Conservation (phyloP, 2,888 invertebrate genomes). For the Ceratothoa steindachneri region DNA sequence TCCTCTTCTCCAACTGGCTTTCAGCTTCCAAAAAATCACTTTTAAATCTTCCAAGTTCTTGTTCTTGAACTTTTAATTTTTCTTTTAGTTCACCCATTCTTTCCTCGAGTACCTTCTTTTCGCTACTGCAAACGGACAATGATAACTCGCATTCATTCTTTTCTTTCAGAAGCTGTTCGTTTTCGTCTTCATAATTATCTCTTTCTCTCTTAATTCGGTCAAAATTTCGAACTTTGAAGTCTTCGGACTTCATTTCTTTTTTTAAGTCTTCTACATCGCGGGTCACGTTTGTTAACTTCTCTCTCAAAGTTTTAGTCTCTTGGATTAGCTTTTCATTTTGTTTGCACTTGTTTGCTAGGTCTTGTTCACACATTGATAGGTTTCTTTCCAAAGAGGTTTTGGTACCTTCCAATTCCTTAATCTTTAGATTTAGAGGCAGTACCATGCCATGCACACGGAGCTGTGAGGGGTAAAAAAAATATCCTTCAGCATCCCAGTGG, state of each 20-base stretch:
- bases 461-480: conserved; percentile 17
- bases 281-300: conserved; percentile 15
- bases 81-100: conserved; percentile 20
- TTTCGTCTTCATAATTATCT: conserved; percentile 30
- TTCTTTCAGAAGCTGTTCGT: conserved; percentile 12
- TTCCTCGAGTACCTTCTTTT: conserved; percentile 29
- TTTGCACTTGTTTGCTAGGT: background rate
- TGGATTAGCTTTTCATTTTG: conserved; percentile 20
- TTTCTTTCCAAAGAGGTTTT: conserved; percentile 27
- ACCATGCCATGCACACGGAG: conserved; percentile 36
- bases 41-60: conserved; percentile 20
- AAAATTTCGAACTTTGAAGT: conserved; percentile 37
- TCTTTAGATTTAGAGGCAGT: conserved; percentile 29
- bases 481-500: too few species aligned
- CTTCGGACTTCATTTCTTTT: conserved; percentile 35
- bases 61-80: conserved; percentile 27
- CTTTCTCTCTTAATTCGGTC: conserved; percentile 37
- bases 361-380: conserved; percentile 17
- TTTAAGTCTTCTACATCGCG: conserved; percentile 24
- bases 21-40: conserved; percentile 23
- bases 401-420: conserved; percentile 28
- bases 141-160: conserved; percentile 17
- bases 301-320: conserved; percentile 26
- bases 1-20: conserved; percentile 19
- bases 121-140: conserved; percentile 29